phyloP scores from a whole-genome alignment of 2,888 invertebrate species.

The Acleris holmiana region DNA sequence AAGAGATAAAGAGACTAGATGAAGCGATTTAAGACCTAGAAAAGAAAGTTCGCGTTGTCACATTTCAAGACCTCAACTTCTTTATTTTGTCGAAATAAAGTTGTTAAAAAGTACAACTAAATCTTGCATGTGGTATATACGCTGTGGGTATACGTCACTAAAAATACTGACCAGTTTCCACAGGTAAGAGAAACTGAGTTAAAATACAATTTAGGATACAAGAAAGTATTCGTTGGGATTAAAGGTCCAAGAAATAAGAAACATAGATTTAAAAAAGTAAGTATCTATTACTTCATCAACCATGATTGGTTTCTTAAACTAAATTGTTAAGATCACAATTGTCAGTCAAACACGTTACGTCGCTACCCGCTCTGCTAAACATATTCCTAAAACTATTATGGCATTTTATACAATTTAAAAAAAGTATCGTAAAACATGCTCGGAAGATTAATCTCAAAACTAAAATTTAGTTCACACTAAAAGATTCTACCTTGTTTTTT shows the following conservation, averaged over 20 bases:
- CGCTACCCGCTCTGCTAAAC: neutral
- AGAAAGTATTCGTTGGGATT: constrained; percentile 18
- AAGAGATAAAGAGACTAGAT: neutral
- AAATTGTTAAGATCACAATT: constrained; percentile 59
- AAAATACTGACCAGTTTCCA: neutral
- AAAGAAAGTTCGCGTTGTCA: constrained; percentile 43
- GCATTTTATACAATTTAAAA: constrained; percentile 1
- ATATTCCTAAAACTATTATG: constrained; percentile 1
- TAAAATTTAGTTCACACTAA: neutral
- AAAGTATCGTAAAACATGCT: neutral
- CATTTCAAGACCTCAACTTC: constrained; percentile 80
- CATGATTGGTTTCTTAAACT: constrained; percentile 22
- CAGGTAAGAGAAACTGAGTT: constrained; percentile 10
- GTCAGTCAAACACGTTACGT: constrained; percentile 47
- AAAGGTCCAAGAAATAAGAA: constrained; percentile 37
- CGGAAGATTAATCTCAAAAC: neutral
- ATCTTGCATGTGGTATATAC: constrained; percentile 17
- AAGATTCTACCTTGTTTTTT: neutral
- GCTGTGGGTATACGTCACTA: constrained; percentile 22
- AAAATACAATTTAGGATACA: constrained; percentile 3
- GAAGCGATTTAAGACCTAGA: constrained; percentile 27
- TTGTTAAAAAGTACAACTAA: constrained; percentile 49
- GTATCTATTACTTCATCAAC: constrained; percentile 25
- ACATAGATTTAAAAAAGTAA: constrained; percentile 35
- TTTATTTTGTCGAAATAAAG: constrained; percentile 58